Evolutionary conservation across 2,888 invertebrate genomes (phyloP).

Genomic region (Odiellus spinosus): DNA sequence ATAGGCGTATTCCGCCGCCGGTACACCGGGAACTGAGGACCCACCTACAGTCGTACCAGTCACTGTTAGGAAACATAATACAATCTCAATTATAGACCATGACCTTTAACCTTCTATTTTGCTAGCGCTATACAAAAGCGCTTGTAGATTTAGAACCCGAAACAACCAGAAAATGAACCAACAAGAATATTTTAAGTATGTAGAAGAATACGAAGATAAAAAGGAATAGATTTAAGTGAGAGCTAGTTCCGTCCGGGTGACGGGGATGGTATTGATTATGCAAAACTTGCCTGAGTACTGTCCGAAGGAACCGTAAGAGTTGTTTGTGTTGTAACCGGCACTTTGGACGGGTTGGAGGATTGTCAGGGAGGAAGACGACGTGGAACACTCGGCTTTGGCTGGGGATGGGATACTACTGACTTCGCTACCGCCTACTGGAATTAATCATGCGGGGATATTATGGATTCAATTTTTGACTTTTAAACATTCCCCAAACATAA

Average conservation of each 20-base stretch:
- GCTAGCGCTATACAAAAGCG: no score
- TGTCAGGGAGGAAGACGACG: conserved; percentile 32
- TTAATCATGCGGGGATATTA: conserved; percentile 2
- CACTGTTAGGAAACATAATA: conserved; percentile 5
- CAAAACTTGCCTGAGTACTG: conserved; percentile 42
- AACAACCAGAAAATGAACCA: no score
- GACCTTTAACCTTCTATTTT: no score
- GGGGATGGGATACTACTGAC: conserved; percentile 21
- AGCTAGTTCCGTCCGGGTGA: no score
- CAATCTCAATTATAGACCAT: no score
- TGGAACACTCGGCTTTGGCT: conserved; percentile 24
- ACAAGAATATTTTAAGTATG: no score
- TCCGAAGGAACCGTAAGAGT: conserved; percentile 38
- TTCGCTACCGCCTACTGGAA: conserved; percentile 17
- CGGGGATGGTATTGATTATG: background rate
- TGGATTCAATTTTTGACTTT: background rate
- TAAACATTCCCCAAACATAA: no score
- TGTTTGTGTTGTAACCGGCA: conserved; percentile 29
- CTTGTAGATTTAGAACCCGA: no score
- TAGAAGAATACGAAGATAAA: no score
- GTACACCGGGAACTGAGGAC: conserved; percentile 30
- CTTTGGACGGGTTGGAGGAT: conserved; percentile 42
- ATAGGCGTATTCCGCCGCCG: conserved; percentile 50
- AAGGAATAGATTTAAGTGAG: no score
- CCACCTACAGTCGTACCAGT: conserved; percentile 11